Base-by-base conservation (phyloP, 92 coral and sea anemone species). In the Heliopora coerulea region DNA sequence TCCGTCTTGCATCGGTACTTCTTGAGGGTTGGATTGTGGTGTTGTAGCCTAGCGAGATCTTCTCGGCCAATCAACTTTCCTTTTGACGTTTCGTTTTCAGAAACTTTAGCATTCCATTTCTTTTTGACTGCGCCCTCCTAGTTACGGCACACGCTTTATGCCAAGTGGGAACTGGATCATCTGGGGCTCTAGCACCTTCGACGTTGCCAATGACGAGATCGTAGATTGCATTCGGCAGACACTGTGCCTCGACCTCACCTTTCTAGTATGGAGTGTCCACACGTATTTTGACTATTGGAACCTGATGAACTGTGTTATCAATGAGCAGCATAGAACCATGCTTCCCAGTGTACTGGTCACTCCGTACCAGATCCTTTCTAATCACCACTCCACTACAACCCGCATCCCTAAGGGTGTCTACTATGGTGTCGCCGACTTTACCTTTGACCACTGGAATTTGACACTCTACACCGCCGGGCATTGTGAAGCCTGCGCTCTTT, bases 381-480 rank as follows among this genome's bases (percentile, higher is more conserved):
- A 81, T 76, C 0, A 84, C 88, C 23, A 87, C 75, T 12, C 86
- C 88, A 72, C 91, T 81, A 25, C 88, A 84, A 1, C 91, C 86
- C 65, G 82, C 84, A 41, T 81, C 88, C 32, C 90, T 65, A 23
- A 78, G 54, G 5, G 68, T 64, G 26, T 78, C 67, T 0, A 86
- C 79, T n/a, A n/a, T n/a, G n/a, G 77, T 68, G 12, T 57, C 83
- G 3, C 73, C 85, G 1, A 82, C 66, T 34, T 63, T 30, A 0
- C 91, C 81, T 28, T 62, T 80, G 0, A 72, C 64, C 1, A 86
- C 89, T 0, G 86, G 83, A 81, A 64, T 78, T 23, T 61, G 12
- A 42, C 33, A 23, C 19, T 63, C 73, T 9, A 19, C 59, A 66
- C 27, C 46, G 39, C 33, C 76, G 24, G 24, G 41, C 14, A 20